Evolutionary conservation across 2,113 vertebrate genomes (phyloP), one percentile per base, ranked within the genome.

Genomic region (Nettapus auritus): DNA sequence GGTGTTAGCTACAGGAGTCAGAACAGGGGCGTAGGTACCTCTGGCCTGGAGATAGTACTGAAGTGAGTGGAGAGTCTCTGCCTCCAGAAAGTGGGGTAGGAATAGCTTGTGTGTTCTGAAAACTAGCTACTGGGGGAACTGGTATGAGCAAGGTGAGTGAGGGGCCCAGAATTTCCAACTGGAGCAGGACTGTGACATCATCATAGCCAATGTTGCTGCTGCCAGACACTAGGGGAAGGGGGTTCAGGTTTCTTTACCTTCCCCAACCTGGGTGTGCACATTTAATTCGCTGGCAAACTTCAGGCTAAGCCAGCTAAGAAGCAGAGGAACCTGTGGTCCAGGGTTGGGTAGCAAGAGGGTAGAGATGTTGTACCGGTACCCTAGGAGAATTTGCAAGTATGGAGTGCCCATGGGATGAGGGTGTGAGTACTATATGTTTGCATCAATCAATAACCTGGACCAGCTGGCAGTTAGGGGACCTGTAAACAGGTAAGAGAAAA

Each of bases 301-400:
- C 14, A 63, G 8, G 20, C 22, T 62, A 13, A 33, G 55, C 26
- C 18, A 38, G 36, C 4, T 1, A 1, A 2, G 8, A 2, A 22
- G 20, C 9, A 55, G 3, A 9, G 4, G 9, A 2, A 0, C 1
- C 8, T 8, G 3, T 8, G 7, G 2, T 71, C 82, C 6, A 2
- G 11, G 7, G 4, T 29, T 66, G 7, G 5, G 23, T n/a, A 63
- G 36, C 8, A 46, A 8, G 29, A 1, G 3, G 8, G 33, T 36
- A 17, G 9, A 69, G 10, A 2, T 8, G 42, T 31, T 34, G 3
- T 23, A n/a, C 4, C 34, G 15, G 12, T 64, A 56, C 50, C 9
- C 12, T 19, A 85, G 73, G 33, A 13, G 53, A 25, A 44, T 5
- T n/a, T 33, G 31, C 2, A 1, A 34, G 18, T 22, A 4, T 25